phyloP scores from a whole-genome alignment of 2,888 invertebrate genomes.

The Troilus luridus region DNA sequence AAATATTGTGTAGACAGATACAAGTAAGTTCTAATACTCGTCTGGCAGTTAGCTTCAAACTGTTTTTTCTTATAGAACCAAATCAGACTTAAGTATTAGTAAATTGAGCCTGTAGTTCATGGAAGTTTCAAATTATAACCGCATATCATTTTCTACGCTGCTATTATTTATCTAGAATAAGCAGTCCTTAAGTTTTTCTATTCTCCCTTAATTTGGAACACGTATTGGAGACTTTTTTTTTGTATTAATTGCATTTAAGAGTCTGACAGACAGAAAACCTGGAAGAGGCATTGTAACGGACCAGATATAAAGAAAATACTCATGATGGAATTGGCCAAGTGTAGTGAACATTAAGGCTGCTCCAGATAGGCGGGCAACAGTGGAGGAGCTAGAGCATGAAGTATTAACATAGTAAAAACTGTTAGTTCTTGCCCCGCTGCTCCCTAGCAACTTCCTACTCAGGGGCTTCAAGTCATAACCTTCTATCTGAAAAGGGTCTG shows the following conservation, averaged over 20 bases:
- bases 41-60: too few species aligned
- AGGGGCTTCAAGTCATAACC: background rate
- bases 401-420: constrained; percentile 55
- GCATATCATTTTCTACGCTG: too few species aligned
- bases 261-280: background rate
- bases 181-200: too few species aligned
- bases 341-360: constrained; percentile 40
- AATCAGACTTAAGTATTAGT: too few species aligned
- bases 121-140: too few species aligned
- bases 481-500: too few species aligned
- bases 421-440: constrained; percentile 41
- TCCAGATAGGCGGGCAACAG: constrained; percentile 23
- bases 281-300: background rate
- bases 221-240: background rate
- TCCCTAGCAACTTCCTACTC: background rate
- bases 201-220: too few species aligned
- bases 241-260: background rate
- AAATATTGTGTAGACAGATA: too few species aligned
- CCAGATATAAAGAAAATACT: constrained; percentile 27
- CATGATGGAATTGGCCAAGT: constrained; percentile 18
- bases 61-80: too few species aligned
- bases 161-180: too few species aligned
- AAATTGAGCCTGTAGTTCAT: too few species aligned
- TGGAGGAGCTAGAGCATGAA: constrained; percentile 49
- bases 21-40: too few species aligned